Evolutionary conservation across 2,113 vertebrate species (phyloP).

Genomic region (Agelaius phoeniceus): DNA sequence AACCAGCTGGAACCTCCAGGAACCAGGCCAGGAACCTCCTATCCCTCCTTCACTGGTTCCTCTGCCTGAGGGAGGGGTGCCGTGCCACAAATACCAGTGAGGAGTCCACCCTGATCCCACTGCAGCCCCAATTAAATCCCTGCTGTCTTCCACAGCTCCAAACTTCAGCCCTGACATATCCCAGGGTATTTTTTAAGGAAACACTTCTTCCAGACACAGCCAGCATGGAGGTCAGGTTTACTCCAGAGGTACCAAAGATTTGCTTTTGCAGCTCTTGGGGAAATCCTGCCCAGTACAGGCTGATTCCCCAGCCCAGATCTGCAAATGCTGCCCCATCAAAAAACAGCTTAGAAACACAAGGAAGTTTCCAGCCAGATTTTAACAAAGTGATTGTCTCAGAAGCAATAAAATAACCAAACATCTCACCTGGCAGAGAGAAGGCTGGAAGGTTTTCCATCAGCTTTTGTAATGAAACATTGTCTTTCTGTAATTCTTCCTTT

Average conservation of each 20-base stretch:
- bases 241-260: neutral
- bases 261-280: neutral
- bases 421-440: neutral
- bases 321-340: fast-evolving
- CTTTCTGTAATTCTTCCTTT: neutral
- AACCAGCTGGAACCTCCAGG: neutral
- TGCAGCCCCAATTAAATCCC: neutral
- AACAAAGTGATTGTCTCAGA: neutral
- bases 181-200: neutral
- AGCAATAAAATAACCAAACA: neutral
- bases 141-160: fast-evolving
- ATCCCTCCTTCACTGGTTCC: fast-evolving
- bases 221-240: fast-evolving
- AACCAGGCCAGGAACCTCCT: neutral
- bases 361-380: neutral
- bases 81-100: fast-evolving
- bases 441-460: neutral
- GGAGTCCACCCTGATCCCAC: neutral
- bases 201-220: fast-evolving
- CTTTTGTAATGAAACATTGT: neutral
- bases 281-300: neutral
- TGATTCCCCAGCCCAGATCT: neutral
- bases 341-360: neutral
- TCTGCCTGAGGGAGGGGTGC: no score
- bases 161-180: fast-evolving